Evolutionary conservation across 2,113 vertebrate species (phyloP), one percentile per base, ranked within the genome.

Genomic region (Hassar affinis): DNA sequence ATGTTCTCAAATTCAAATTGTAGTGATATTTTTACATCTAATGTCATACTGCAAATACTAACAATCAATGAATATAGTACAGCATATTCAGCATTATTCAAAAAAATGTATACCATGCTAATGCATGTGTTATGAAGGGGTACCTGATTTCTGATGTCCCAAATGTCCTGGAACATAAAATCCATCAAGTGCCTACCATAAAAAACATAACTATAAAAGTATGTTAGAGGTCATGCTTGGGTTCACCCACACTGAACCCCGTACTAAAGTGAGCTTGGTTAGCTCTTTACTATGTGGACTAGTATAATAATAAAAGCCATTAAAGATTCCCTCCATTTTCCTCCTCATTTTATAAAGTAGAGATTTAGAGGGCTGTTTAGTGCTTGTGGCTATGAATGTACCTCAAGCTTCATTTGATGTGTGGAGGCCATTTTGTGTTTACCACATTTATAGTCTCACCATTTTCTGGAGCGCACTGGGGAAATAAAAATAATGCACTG

Each of bases 341-440:
- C 57, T 79, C 27, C 59, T 79, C 15, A 56, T 64, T 64, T 62
- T 64, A 64, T 79, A 79, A 66, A 52, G 45, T 6, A 22, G 61
- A 66, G 59, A 64, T 62, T 64, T 66, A 72, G 52, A 59, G 51
- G 51, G 22, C 52, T 59, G 80, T 79, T n/a, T 57, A 27, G 51
- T 71, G 80, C 80, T 57, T 56, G 49, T 81, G 80, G 66, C 66
- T 71, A 57, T 57, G 80, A 59, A 57, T 51, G 38, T 59, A 81
- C 33, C 80, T 81, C 38, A 59, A 42, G 38, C 68, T 59, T 71
- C n/a, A 72, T 56, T 59, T 81, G 66, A 57, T 57, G 80, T 57
- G 51, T 69, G 25, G 47, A 56, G 49, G 52, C 35, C 52, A 72
- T 72, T 72, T 69, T 57, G 52, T 81, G 35, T 72, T 81, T 81